Evolutionary conservation across 2,888 invertebrate genomes (phyloP).

Genomic region (Ophion ventricosus): DNA sequence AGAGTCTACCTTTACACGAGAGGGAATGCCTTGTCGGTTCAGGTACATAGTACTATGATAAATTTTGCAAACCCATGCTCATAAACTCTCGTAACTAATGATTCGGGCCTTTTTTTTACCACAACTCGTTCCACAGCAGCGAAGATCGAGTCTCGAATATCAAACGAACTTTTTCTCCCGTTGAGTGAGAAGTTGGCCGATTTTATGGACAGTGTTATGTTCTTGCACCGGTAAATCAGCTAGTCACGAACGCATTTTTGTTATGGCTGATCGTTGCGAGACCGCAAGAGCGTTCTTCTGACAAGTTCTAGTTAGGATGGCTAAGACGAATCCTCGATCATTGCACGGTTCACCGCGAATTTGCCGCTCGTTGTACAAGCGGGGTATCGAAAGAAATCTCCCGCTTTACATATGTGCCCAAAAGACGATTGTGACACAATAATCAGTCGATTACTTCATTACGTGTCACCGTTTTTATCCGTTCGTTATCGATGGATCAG

Average conservation of each 20-base stretch:
- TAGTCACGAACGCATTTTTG: slow-evolving; percentile 14
- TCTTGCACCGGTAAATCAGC: slow-evolving; percentile 17
- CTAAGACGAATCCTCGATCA: slow-evolving; percentile 74
- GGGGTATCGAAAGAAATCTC: too few species aligned
- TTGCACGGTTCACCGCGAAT: not conserved
- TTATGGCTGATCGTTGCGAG: slow-evolving; percentile 18
- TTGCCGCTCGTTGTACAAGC: not conserved
- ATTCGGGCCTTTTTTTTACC: slow-evolving; percentile 22
- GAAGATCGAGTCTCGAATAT: slow-evolving; percentile 25
- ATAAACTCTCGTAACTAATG: slow-evolving; percentile 54
- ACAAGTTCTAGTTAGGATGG: slow-evolving; percentile 62
- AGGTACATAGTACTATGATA: slow-evolving; percentile 32
- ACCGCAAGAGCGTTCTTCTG: slow-evolving; percentile 31
- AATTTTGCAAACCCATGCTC: slow-evolving; percentile 44
- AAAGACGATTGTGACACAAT: slow-evolving; percentile 1
- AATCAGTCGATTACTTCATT: slow-evolving; percentile 7
- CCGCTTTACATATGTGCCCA: too few species aligned
- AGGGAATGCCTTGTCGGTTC: not conserved
- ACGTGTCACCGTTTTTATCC: too few species aligned
- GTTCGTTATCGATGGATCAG: too few species aligned
- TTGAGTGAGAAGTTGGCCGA: slow-evolving; percentile 44
- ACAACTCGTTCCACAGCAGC: slow-evolving; percentile 24
- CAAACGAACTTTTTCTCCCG: slow-evolving; percentile 39
- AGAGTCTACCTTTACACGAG: slow-evolving; percentile 16
- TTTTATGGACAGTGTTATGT: slow-evolving; percentile 41